Base-by-base conservation (phyloP, 1,140 invertebrate genomes). In the Limonius californicus region DNA sequence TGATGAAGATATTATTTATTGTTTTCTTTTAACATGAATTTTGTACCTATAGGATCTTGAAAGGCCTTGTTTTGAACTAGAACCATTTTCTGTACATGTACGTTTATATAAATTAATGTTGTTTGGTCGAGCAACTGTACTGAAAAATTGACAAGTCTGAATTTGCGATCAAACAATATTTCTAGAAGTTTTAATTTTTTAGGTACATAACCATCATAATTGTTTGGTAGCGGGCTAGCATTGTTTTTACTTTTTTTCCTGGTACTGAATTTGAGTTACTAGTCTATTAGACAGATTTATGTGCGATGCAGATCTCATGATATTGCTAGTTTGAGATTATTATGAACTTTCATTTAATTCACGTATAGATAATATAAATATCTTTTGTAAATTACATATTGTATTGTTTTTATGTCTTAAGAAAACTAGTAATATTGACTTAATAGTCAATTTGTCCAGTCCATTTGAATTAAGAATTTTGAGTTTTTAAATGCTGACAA, bases 251-350 rank as follows among this genome's bases (percentile, higher is more conserved):
- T 45, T 59, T 32, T 16, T 57, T 47, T 45, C 43, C 19, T 59
- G 20, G 57, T 59, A 60, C 54, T 57, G 54, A 62, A 27, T 23
- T 55, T 53, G 54, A 62, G 39, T 54, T 32, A 30, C 60, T 62
- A 62, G 60, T 62, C 60, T 55, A 27, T 54, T 42, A 32, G 27
- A 16, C 14, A 32, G 45, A 30, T 42, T 45, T 43, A 32, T 45
- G 43, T 56, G 60, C 60, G 60, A 15, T 62, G 35, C 60, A 43
- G 60, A 62, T 62, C 60, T 62, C 60, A 57, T 62, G 42, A n/a
- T 45, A 45, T 45, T 45, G 2, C 57, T 45, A 27, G 9, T 32
- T 57, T 27, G 39, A 30, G 15, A 54, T 20, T 43, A 16, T 21
- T 59, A n/a, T 27, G 3, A 27, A 27, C 23, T 27, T 27, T 27